Conservation (phyloP, 2,113 vertebrate genomes). For the Acanthochromis polyacanthus region DNA sequence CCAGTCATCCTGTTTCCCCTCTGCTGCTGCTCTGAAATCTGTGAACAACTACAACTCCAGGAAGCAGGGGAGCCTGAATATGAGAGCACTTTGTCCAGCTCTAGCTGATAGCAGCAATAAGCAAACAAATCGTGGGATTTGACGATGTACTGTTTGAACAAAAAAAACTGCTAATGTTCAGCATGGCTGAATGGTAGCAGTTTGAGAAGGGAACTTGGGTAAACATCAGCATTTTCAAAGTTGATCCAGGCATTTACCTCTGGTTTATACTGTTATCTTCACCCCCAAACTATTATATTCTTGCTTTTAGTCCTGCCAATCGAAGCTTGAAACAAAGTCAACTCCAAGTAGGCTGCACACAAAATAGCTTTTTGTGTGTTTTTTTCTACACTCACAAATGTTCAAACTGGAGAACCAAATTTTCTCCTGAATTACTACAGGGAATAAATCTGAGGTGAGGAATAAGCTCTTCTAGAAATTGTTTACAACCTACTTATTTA, state of each 20-base stretch:
- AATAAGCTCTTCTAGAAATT: too few species aligned
- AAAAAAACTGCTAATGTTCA: not conserved
- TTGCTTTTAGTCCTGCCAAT: too few species aligned
- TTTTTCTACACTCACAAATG: too few species aligned
- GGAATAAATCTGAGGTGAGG: too few species aligned
- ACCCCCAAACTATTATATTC: too few species aligned
- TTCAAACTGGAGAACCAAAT: not conserved
- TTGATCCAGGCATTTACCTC: not conserved
- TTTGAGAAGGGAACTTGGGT: not conserved
- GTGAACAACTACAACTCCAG: slow-evolving; percentile 34
- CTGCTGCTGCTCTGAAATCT: slow-evolving; percentile 20
- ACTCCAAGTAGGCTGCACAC: too few species aligned
- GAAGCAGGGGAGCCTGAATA: slow-evolving; percentile 50
- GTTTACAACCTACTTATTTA: too few species aligned
- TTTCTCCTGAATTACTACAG: not conserved
- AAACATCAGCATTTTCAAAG: not conserved
- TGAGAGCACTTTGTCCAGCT: slow-evolving; percentile 37
- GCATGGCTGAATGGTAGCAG: not conserved
- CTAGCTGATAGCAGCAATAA: slow-evolving; percentile 32
- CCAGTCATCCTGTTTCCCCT: slow-evolving; percentile 8
- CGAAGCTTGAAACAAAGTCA: too few species aligned
- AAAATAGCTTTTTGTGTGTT: too few species aligned
- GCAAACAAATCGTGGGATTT: slow-evolving; percentile 32
- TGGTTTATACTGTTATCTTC: too few species aligned
- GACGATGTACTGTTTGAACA: too few species aligned